A percentile compares a stretch with the other conserved stretches of the same genome.
Evolutionary conservation across 2,888 invertebrate genomes (phyloP).

Genomic region (Dilophus febrilis): DNA sequence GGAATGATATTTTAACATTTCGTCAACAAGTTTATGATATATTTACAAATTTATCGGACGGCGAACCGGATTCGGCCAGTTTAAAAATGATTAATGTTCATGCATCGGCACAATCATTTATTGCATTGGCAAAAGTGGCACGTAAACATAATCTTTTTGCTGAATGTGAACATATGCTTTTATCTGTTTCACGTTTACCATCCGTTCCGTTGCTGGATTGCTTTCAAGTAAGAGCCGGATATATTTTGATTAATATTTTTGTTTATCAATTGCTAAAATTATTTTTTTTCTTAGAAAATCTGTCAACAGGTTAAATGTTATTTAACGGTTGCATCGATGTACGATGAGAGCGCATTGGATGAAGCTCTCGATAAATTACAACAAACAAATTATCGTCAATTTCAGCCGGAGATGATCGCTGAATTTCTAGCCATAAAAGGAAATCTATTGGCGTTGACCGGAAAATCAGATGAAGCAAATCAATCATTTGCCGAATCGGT

Average conservation of each 20-base stretch:
- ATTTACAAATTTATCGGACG: constrained; percentile 69
- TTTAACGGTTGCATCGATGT: constrained; percentile 71
- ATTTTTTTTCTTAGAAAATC: constrained; percentile 52
- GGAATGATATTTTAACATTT: constrained; percentile 98
- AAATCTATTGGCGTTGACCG: constrained; percentile 69
- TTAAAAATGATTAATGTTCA: constrained; percentile 76
- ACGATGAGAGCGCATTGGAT: constrained; percentile 69
- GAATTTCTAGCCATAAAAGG: constrained; percentile 93
- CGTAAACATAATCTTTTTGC: constrained; percentile 83
- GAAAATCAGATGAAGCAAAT: constrained; percentile 85
- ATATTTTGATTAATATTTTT: background rate
- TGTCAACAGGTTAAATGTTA: constrained; percentile 94
- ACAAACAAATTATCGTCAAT: constrained; percentile 86
- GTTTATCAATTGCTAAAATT: too few species aligned
- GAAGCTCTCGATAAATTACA: constrained; percentile 92
- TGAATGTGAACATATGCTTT: constrained; percentile 79
- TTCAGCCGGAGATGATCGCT: constrained; percentile 89
- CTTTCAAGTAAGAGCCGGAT: constrained; percentile 45
- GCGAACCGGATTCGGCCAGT: constrained; percentile 30
- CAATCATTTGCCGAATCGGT: constrained; percentile 91
- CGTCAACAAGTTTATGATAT: constrained; percentile 93
- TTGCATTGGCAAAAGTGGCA: constrained; percentile 92
- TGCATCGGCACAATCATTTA: constrained; percentile 53
- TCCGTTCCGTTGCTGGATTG: constrained; percentile 95
- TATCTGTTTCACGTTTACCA: constrained; percentile 87